Evolutionary conservation across 2,113 vertebrate species (phyloP).

Genomic region (Xenopus laevis): DNA sequence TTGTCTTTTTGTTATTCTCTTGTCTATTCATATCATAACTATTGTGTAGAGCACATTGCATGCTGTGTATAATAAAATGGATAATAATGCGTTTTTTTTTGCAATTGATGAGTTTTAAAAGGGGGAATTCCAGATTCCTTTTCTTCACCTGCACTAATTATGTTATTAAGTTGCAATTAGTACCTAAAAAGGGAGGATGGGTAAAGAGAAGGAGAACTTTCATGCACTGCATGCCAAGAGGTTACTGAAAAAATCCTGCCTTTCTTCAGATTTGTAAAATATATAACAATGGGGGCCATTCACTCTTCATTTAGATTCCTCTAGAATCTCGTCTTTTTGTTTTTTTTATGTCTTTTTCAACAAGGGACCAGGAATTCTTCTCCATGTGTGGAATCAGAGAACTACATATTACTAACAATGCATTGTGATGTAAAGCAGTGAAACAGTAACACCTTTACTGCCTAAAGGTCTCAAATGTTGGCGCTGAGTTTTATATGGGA

Average conservation of each 20-base stretch:
- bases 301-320: slow-evolving; percentile 35
- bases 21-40: too few species aligned
- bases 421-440: slow-evolving; percentile 18
- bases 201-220: slow-evolving; percentile 12
- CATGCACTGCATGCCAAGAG: slow-evolving; percentile 31
- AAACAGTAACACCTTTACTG: slow-evolving; percentile 6
- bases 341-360: slow-evolving; percentile 19
- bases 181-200: slow-evolving; percentile 29
- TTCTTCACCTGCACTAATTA: slow-evolving; percentile 43
- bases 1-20: too few species aligned
- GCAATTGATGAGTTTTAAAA: slow-evolving; percentile 7
- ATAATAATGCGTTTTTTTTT: neutral
- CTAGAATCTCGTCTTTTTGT: slow-evolving; percentile 21
- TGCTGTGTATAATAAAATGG: too few species aligned
- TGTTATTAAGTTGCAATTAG: slow-evolving; percentile 40
- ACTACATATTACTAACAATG: neutral
- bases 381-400: neutral
- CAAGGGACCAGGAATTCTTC: slow-evolving; percentile 19
- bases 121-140: slow-evolving; percentile 33
- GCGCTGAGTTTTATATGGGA: slow-evolving; percentile 8
- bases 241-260: slow-evolving; percentile 22
- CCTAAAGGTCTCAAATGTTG: slow-evolving; percentile 1
- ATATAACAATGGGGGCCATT: slow-evolving; percentile 34
- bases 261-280: slow-evolving; percentile 18
- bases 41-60: too few species aligned